Evolutionary conservation across 2,888 invertebrate species (phyloP), one percentile per base, ranked within the genome.

Genomic region (Baccha elongata): DNA sequence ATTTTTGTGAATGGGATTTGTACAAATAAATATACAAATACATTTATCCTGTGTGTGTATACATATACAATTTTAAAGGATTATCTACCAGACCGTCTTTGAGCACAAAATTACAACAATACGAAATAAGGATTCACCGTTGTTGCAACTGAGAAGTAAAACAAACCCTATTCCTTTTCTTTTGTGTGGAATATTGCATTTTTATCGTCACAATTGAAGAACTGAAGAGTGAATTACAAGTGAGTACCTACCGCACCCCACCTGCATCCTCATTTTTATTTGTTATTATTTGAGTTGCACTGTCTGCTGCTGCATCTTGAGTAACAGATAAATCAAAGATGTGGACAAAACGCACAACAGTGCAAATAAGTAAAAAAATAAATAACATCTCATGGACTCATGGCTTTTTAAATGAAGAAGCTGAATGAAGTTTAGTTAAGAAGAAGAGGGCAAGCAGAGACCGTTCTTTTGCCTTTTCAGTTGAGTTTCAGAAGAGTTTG

Each of bases 1-100:
- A 50, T 65, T 50, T 23, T 73, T 44, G 50, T 80, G 80, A 80
- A 69, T 80, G 74, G 74, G 42, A 80, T 80, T 80, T 64, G 74
- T 64, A n/a, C 21, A 37, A 4, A 53, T 7, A 35, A 53, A 53
- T 19, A 46, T 46, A 64, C 2, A 21, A 53, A 79, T 44, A 69
- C 58, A 50, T 46, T 71, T 60, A 65, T 65, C 44, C 58, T 60
- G 65, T 40, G 55, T 80, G n/a, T 50, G 19, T 26, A n/a, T 19
- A 44, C 23, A 65, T 60, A 48, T 81, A 71, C 81, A 72, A 53
- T 75, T 71, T 62, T 60, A 52, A 75, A 75, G 81, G 81, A 81
- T 81, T 75, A 81, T 60, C 81, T 65, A 21, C 11, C 11, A 21
- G 46, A 42, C 32, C 35, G 40, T 40, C 26, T 3, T 15, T 7